Evolutionary conservation across 2,797 vertebrate genomes (phyloP), one percentile per base, ranked within the genome.

Genomic region (Gobio occitaniae): DNA sequence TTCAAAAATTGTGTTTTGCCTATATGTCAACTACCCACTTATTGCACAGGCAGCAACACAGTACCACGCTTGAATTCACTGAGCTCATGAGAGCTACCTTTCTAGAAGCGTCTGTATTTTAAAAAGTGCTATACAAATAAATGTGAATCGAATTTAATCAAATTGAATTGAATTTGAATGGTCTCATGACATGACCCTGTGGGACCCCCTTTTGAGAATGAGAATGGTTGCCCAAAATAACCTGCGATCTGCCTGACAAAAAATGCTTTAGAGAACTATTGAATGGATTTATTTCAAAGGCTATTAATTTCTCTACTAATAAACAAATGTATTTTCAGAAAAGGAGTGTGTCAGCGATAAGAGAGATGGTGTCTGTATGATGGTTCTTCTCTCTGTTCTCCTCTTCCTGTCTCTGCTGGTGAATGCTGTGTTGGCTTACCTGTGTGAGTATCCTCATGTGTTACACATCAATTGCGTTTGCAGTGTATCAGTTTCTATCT

Each of bases 381-480:
- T 71, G 25, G 47, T 79, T n/a, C 2, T 68, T 12, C 29, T 84
- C 21, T 52, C 32, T 54, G 52, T 81, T 41, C 50, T 86, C 9
- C 70, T 82, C 63, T 44, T 77, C 25, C 29, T 86, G 6, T 86
- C 86, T 36, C 50, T 87, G 19, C 61, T 85, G 66, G 41, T 38
- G 5, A 82, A 69, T 52, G 68, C 41, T n/a, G 63, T 63, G 1
- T 65, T 83, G 11, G 17, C 29, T 2, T 75, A 50, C 66, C 38
- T 87, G 32, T 85, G 86, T 87, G 76, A 82, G 86, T 83, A 17
- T 13, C 25, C 12, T 52, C n/a, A 38, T 79, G n/a, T n/a, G 0
- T 41, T 16, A 19, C 5, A 17, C 1, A 76, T 3, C 48, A 11
- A 11, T 52, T 44, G 11, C 65, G 11, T 80, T 38, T 4, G 21